Percentiles rank a stretch among this genome's conserved stretches.
Evolutionary conservation across 92 coral and sea anemone genomes (phyloP).

Genomic region (Chrysogorgia sp.): DNA sequence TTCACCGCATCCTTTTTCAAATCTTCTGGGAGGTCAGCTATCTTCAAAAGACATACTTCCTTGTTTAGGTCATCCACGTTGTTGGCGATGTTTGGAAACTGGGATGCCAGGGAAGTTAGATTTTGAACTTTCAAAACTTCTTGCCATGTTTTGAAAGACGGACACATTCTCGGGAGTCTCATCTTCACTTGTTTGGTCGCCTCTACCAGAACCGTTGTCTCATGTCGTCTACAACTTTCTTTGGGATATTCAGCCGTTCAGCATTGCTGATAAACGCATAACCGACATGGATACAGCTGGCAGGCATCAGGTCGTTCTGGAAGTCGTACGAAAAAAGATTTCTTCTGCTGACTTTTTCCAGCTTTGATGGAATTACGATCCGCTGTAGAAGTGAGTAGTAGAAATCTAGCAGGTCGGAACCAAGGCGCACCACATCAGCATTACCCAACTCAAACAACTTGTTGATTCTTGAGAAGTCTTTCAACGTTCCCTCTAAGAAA

Average conservation of each 20-base stretch:
- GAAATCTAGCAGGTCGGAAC: conserved; percentile 20
- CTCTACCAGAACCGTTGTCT: conserved; percentile 16
- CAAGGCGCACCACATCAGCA: too few species aligned
- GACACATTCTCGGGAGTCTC: conserved; percentile 21
- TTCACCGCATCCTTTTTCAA: conserved; percentile 10
- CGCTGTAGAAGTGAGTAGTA: conserved; percentile 16
- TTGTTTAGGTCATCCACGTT: conserved; percentile 14
- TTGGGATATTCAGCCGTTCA: conserved; percentile 17
- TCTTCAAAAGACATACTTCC: conserved; percentile 16
- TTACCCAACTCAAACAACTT: conserved; percentile 28
- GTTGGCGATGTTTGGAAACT: conserved; percentile 16
- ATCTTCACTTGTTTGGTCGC: conserved; percentile 27
- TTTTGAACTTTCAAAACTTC: conserved; percentile 21
- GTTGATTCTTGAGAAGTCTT: conserved; percentile 29
- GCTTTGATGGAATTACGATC: conserved; percentile 9
- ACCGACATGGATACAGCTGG: conserved; percentile 16
- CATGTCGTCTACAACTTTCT: conserved; percentile 5
- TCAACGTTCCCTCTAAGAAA: conserved; percentile 28
- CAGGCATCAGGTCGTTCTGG: conserved; percentile 15
- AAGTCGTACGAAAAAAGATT: conserved; percentile 14
- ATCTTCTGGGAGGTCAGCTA: conserved; percentile 8
- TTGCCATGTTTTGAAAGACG: conserved; percentile 24
- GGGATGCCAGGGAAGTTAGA: conserved; percentile 6
- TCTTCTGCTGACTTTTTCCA: too few species aligned
- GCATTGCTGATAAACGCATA: conserved; percentile 30